A percentile compares a stretch with the other conserved stretches of the same genome.
Evolutionary conservation across 2,888 invertebrate species (phyloP).

Genomic region (Malacosoma neustria): DNA sequence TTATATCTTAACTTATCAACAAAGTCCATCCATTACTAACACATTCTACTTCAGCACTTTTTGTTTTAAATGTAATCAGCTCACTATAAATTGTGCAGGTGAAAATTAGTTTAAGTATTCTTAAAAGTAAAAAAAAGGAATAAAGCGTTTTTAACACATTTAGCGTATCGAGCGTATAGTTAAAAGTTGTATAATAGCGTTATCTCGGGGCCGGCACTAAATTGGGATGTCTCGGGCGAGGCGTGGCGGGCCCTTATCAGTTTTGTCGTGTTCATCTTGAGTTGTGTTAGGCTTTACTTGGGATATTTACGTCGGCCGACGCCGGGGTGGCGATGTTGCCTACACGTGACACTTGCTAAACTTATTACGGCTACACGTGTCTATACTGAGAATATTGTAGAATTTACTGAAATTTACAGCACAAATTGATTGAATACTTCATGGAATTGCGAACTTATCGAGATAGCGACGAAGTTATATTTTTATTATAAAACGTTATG

Average conservation of each 20-base stretch:
- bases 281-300: conserved; percentile 72
- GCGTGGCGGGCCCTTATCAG: conserved; percentile 63
- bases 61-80: no score
- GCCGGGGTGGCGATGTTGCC: conserved; percentile 38
- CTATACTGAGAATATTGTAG: conserved; percentile 54
- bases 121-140: conserved; percentile 43
- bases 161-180: conserved; percentile 70
- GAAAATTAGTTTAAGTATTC: conserved; percentile 27
- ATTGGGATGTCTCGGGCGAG: conserved; percentile 68
- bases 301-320: conserved; percentile 59
- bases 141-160: conserved; percentile 65
- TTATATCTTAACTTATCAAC: no score
- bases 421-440: no score
- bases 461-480: no score
- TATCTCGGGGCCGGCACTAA: conserved; percentile 69
- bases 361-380: conserved; percentile 52
- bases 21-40: no score
- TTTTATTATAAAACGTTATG: no score
- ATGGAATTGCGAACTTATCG: no score
- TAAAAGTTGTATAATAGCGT: conserved; percentile 75
- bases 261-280: conserved; percentile 73
- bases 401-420: no score
- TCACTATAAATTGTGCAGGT: no score
- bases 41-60: no score
- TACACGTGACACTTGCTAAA: no score